phyloP scores from a whole-genome alignment of 2,113 vertebrate genomes.

The Petroica traversi region DNA sequence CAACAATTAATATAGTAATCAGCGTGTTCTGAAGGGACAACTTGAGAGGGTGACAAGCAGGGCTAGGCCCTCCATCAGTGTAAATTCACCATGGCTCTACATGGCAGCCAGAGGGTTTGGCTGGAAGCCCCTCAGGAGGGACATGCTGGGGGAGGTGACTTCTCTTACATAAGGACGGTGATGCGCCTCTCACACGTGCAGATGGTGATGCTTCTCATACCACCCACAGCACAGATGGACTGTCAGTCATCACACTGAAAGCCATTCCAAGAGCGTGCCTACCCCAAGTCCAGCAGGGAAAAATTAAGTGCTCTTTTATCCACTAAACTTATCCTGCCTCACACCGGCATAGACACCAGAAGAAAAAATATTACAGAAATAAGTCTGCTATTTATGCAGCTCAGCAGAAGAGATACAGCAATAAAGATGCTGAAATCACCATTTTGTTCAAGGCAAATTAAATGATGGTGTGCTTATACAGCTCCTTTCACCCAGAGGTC shows the following conservation, averaged over 20 bases:
- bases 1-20: constrained; percentile 22
- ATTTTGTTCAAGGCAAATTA: not conserved
- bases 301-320: constrained; percentile 18
- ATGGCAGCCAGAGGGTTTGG: not conserved
- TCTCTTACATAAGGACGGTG: not conserved
- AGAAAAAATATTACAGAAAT: constrained; percentile 34
- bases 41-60: not conserved
- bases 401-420: not conserved
- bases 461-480: not conserved
- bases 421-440: not conserved
- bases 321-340: not conserved
- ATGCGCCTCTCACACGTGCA: constrained; percentile 22
- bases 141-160: not conserved
- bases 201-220: constrained; percentile 54
- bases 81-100: not conserved
- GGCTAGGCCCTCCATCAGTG: not conserved
- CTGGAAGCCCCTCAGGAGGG: not conserved
- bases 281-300: constrained; percentile 4
- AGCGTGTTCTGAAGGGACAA: not conserved
- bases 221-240: constrained; percentile 63
- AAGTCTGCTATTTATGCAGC: constrained; percentile 4
- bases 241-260: constrained; percentile 55
- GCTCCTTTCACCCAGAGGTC: not conserved
- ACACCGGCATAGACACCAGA: not conserved
- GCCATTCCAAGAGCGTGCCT: constrained; percentile 7